Evolutionary conservation across 2,113 vertebrate genomes (phyloP).

Genomic region (Mormyrus iriodes): DNA sequence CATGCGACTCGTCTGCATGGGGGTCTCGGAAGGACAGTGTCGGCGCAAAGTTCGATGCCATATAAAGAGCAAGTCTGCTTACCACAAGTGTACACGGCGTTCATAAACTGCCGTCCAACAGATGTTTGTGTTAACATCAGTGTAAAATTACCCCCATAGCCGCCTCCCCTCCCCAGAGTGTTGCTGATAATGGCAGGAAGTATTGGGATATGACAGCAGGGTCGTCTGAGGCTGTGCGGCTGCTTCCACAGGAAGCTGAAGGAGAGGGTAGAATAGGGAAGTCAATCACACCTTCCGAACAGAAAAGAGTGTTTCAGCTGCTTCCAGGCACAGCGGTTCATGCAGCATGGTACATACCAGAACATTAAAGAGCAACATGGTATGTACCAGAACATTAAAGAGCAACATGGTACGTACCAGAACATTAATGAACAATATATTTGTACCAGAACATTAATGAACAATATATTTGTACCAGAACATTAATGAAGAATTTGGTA

Average conservation of each 20-base stretch:
- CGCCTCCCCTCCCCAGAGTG: constrained; percentile 27
- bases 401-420: too few species aligned
- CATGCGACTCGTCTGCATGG: background rate
- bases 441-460: background rate
- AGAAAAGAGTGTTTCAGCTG: background rate
- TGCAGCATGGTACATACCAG: background rate
- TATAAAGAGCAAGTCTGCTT: background rate
- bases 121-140: background rate
- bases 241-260: constrained; percentile 23
- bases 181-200: constrained; percentile 38
- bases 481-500: background rate
- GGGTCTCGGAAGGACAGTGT: background rate
- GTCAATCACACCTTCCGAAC: constrained; percentile 4
- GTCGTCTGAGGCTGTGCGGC: constrained; percentile 28
- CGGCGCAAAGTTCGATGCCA: background rate
- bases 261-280: constrained; percentile 24
- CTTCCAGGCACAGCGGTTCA: background rate
- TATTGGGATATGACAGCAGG: constrained; percentile 24
- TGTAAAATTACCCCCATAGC: constrained; percentile 39
- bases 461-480: background rate
- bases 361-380: background rate
- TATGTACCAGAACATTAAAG: too few species aligned
- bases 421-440: background rate
- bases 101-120: background rate
- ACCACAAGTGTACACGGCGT: background rate